Evolutionary conservation across 2,797 vertebrate species (phyloP), one percentile per base, ranked within the genome.

Genomic region (Acanthurus lineatus): DNA sequence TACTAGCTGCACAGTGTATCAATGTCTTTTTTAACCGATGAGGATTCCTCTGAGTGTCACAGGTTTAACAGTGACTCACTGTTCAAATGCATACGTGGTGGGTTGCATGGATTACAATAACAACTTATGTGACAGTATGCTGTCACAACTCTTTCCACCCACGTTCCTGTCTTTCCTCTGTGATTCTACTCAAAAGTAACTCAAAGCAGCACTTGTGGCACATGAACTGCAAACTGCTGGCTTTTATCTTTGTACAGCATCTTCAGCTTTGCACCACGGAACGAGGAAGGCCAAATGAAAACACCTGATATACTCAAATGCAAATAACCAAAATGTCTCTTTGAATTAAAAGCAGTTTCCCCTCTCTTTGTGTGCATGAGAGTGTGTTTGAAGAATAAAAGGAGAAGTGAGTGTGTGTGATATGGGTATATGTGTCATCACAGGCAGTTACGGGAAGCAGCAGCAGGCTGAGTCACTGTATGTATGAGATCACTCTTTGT

Each of bases 391-490:
- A 22, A 47, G 57, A 35, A 9, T 63, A 44, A 40, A 48, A 25
- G 6, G 35, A 70, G 22, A 38, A 7, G 64, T 58, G 53, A 60
- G 15, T 15, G 52, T 17, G 6, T 61, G 44, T 57, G 54, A 67
- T 47, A n/a, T 65, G 47, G 57, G 38, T 58, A 3, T 9, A 19
- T n/a, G 64, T 57, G 77, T 73, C 19, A 59, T 78, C 80, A 61
- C 53, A 42, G 70, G 74, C 72, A 10, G 32, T 38, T 17, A 54
- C 54, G 9, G 56, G 67, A 68, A 44, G 57, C 64, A 51, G 64
- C 42, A 73, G 69, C 58, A 56, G 57, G n/a, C 42, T 86, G 85
- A 83, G 40, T 88, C 84, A 79, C 67, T 60, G 59, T 4, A 32
- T 48, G 59, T 49, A 38, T 45, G 77, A 77, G 16, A 48, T 54